Conservation (phyloP, 2,888 invertebrate species). For the Drosophila subsilvestris region DNA sequence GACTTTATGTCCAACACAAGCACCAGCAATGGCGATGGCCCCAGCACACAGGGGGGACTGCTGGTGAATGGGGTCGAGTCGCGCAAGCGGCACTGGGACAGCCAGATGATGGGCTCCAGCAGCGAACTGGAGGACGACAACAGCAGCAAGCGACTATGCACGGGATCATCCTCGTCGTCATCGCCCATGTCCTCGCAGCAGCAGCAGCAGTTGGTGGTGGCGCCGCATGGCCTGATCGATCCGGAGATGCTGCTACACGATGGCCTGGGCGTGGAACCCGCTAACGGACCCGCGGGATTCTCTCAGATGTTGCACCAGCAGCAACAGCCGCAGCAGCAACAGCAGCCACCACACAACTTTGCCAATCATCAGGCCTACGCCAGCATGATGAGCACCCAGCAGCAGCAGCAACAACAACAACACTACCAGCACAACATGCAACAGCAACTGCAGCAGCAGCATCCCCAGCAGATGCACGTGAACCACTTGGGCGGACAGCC, state of each 20-base stretch:
- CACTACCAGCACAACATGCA: slow-evolving; percentile 52
- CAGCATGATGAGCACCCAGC: slow-evolving; percentile 60
- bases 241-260: slow-evolving; percentile 79
- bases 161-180: slow-evolving; percentile 73
- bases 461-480: slow-evolving; percentile 71
- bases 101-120: slow-evolving; percentile 71
- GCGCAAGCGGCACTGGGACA: slow-evolving; percentile 82
- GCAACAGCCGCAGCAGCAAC: slow-evolving; percentile 68
- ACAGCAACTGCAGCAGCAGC: slow-evolving; percentile 65
- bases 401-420: slow-evolving; percentile 63
- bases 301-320: slow-evolving; percentile 78
- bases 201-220: slow-evolving; percentile 59
- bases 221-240: slow-evolving; percentile 71
- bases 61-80: slow-evolving; percentile 65
- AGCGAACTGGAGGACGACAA: slow-evolving; percentile 76
- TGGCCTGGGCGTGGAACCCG: slow-evolving; percentile 72
- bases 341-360: slow-evolving; percentile 69
- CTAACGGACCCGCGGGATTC: slow-evolving; percentile 67
- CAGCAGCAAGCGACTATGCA: slow-evolving; percentile 80
- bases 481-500: slow-evolving; percentile 64
- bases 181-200: slow-evolving; percentile 75
- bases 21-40: slow-evolving; percentile 63
- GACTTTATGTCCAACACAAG: slow-evolving; percentile 74
- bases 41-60: slow-evolving; percentile 37
- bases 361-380: slow-evolving; percentile 65